Base-by-base conservation (phyloP, 2,888 invertebrate genomes). In the Mythimna impura region DNA sequence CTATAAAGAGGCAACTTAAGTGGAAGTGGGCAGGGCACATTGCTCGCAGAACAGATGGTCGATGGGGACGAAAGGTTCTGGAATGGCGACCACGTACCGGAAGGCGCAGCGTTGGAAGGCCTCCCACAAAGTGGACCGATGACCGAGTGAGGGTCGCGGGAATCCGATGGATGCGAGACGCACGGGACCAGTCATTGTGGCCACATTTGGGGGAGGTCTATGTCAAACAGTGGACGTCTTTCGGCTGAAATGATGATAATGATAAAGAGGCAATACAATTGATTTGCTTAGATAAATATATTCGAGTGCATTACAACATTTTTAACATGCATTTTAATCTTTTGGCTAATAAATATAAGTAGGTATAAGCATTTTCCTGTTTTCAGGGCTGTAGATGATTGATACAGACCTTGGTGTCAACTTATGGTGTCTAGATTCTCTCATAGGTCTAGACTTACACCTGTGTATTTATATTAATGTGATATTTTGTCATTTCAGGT, bases 401-500 rank as follows among this genome's bases (percentile, higher is more conserved):
- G 55, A 68, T 78, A 14, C 12, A 36, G 80, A 69, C 81, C 78
- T 81, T 81, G 65, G 40, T 1, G 50, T 52, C 69, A 57, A 76
- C 61, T 80, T 75, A 80, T 36, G 22, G 17, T 57, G 69, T 47
- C 55, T 57, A 57, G 61, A 47, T 61, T 5, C 34, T 36, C 50
- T 34, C 9, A 64, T 10, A 43, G 62, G 17, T 69, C 81, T 81
- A 55, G 34, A 22, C 66, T 22, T 17, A 22, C 50, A 54, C 43
- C 50, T 34, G 25, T 52, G 52, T 34, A 7, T 80, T 60, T 43
- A 65, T 73, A 79, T 43, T 81, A 75, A 81, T 74, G 66, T 57
- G 12, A 67, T 75, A 60, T 69, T 68, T 79, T 75, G 25, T 81
- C 55, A 50, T 81, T 81, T 52, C 81, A 81, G 81, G 81, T 81